These are phyloP conservation scores for Pangasius mekongensis DNA, from an alignment of 2,797 vertebrate genomes.

Conservation along the genomic window DNA sequence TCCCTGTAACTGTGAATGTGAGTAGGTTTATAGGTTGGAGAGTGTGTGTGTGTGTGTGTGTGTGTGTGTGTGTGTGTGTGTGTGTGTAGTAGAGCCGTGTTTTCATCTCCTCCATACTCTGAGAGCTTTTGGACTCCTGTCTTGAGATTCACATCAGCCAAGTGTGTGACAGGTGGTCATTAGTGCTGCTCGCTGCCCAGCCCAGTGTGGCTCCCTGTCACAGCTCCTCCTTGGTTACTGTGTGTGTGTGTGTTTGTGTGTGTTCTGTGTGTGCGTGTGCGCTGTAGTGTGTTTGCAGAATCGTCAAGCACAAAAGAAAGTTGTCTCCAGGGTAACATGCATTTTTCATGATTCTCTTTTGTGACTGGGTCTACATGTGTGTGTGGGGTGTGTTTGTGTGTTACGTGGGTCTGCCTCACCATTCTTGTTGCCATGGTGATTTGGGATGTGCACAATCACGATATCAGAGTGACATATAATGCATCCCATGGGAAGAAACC, in stretches of 20 bases:
- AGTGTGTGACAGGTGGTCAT: slow-evolving; percentile 44
- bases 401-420: slow-evolving; percentile 62
- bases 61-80: not conserved
- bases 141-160: slow-evolving; percentile 21
- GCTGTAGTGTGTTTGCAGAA: slow-evolving; percentile 60
- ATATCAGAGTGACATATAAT: slow-evolving; percentile 67
- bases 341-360: slow-evolving; percentile 68
- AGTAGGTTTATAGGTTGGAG: not conserved
- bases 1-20: not conserved
- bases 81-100: not conserved
- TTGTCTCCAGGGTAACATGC: slow-evolving; percentile 59
- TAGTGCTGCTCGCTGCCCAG: slow-evolving; percentile 50
- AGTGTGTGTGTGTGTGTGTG: too few species aligned
- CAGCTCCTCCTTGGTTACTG: slow-evolving; percentile 31
- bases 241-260: not conserved
- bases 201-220: slow-evolving; percentile 55
- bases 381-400: slow-evolving; percentile 30
- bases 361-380: slow-evolving; percentile 49
- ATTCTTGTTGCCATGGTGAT: slow-evolving; percentile 81
- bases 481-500: slow-evolving; percentile 61
- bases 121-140: slow-evolving; percentile 39
- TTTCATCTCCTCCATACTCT: not conserved
- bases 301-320: slow-evolving; percentile 55
- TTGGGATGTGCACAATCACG: slow-evolving; percentile 67
- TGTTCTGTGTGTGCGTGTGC: not conserved